phyloP scores from a whole-genome alignment of 2,888 invertebrate species.

The Dioctria rufipes region DNA sequence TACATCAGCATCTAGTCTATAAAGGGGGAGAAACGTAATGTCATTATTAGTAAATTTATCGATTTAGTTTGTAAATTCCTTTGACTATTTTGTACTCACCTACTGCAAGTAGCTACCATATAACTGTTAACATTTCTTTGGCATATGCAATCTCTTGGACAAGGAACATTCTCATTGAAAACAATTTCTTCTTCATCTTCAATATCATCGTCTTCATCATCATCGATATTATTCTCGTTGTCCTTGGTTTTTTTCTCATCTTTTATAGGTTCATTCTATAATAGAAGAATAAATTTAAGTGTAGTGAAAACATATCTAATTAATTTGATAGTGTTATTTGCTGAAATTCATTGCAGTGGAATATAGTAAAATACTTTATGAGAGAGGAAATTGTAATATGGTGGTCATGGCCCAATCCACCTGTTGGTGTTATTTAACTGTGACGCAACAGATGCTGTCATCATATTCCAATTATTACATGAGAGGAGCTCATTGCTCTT shows the following conservation, averaged over 20 bases:
- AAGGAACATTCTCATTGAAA: slow-evolving; percentile 71
- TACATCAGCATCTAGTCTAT: slow-evolving; percentile 76
- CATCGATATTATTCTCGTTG: slow-evolving; percentile 64
- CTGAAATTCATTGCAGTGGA: background rate
- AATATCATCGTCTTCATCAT: slow-evolving; percentile 66
- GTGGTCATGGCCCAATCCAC: too few relatives aligned
- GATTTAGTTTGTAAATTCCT: too few relatives aligned
- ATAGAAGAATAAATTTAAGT: background rate
- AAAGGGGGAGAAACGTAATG: slow-evolving; percentile 19
- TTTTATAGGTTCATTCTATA: slow-evolving; percentile 30
- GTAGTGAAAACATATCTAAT: background rate
- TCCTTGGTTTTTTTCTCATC: slow-evolving; percentile 62
- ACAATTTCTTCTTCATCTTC: slow-evolving; percentile 67
- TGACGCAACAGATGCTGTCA: too few relatives aligned
- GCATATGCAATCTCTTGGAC: slow-evolving; percentile 78
- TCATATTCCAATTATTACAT: too few relatives aligned
- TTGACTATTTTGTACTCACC: slow-evolving; percentile 64
- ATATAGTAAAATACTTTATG: background rate
- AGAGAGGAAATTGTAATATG: too few relatives aligned
- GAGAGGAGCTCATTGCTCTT: too few relatives aligned
- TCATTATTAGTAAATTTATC: background rate
- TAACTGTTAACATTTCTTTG: slow-evolving; percentile 75
- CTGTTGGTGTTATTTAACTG: too few relatives aligned
- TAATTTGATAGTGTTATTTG: background rate
- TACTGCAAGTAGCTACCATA: slow-evolving; percentile 78